Conservation (phyloP, 1,140 invertebrate species). For the Bombyx mori region DNA sequence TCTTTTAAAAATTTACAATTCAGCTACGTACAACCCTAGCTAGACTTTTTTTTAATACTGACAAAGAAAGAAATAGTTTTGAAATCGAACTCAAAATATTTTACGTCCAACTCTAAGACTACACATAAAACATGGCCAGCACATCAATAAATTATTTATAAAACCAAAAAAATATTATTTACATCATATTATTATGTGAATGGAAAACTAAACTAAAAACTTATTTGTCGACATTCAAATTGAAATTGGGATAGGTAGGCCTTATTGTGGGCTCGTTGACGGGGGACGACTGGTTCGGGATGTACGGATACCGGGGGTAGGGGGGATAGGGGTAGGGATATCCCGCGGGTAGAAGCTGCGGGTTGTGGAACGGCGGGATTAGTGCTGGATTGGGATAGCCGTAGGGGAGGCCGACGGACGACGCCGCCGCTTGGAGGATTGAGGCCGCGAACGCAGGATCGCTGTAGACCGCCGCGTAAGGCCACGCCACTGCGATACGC, state of each 20-base stretch:
- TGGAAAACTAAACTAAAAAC: constrained; percentile 8
- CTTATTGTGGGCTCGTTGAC: constrained; percentile 39
- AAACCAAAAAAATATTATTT: constrained; percentile 17
- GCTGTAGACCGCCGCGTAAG: constrained; percentile 92
- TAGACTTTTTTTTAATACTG: too few species aligned
- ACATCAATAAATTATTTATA: constrained; percentile 31
- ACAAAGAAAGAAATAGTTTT: too few species aligned
- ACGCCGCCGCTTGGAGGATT: constrained; percentile 90
- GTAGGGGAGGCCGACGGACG: constrained; percentile 74
- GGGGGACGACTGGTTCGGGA: constrained; percentile 45
- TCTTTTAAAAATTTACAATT: too few species aligned
- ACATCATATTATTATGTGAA: constrained; percentile 15
- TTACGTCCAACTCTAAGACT: not conserved
- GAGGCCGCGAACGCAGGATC: constrained; percentile 93
- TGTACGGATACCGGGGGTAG: constrained; percentile 53
- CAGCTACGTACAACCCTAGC: too few species aligned
- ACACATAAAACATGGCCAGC: constrained; percentile 16
- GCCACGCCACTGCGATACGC: constrained; percentile 93
- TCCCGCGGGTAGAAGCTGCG: constrained; percentile 64
- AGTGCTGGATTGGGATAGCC: constrained; percentile 69
- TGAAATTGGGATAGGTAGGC: constrained; percentile 53
- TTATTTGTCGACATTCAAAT: constrained; percentile 61
- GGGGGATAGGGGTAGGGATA: constrained; percentile 58
- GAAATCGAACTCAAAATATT: too few species aligned
- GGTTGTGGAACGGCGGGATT: constrained; percentile 65